phyloP scores from a whole-genome alignment of 2,113 vertebrate genomes.

The Channa argus region DNA sequence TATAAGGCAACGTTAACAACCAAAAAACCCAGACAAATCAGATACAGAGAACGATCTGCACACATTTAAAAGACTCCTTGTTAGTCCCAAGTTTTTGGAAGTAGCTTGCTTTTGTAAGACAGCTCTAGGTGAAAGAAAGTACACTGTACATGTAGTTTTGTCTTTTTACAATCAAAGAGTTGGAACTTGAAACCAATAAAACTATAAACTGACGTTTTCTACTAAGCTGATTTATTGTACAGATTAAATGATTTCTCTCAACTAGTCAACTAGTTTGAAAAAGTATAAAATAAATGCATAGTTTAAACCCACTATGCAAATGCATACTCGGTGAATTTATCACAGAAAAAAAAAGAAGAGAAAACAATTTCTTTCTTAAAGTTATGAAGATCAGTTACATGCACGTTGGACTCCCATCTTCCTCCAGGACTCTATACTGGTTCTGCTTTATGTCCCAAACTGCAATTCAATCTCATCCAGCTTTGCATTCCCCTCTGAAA shows the following conservation, averaged over 20 bases:
- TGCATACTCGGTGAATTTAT: conserved; percentile 6
- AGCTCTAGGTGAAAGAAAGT: no score
- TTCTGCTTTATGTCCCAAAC: conserved; percentile 23
- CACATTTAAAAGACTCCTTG: background rate
- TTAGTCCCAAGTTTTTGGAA: background rate
- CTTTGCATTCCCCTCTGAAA: conserved; percentile 19
- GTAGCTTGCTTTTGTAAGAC: background rate
- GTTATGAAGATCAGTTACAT: conserved; percentile 35
- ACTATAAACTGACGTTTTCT: background rate
- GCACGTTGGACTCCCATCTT: background rate
- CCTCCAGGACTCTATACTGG: conserved; percentile 21
- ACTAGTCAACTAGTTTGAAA: conserved; percentile 67
- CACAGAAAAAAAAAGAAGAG: conserved; percentile 36
- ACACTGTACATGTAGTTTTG: no score
- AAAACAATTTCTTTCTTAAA: conserved; percentile 26
- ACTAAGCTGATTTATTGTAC: conserved; percentile 67
- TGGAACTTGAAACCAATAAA: conserved; percentile 2
- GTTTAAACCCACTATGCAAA: conserved; percentile 59
- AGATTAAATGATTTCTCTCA: conserved; percentile 50
- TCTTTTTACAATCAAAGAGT: background rate
- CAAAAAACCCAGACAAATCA: background rate
- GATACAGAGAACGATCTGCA: no score
- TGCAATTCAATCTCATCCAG: conserved; percentile 8
- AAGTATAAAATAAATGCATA: conserved; percentile 75
- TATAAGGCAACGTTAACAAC: background rate